These are phyloP conservation scores for Pogoniulus pusillus DNA, from an alignment of 2,797 vertebrate genomes.

Conservation along the genomic window DNA sequence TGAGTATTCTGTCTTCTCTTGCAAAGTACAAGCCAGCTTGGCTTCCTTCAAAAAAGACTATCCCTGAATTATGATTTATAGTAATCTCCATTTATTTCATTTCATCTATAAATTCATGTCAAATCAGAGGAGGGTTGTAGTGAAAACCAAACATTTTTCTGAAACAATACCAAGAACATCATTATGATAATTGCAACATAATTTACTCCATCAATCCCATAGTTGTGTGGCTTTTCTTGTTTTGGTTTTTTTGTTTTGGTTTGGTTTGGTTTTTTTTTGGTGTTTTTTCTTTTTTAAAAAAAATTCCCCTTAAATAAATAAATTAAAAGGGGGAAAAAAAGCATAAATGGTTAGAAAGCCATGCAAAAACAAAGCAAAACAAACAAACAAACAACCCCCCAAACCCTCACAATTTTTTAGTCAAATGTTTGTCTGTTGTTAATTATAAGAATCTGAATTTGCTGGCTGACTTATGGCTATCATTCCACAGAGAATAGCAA, in stretches of 20 bases:
- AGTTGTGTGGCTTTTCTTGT: conserved; percentile 9
- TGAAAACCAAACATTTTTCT: conserved; percentile 30
- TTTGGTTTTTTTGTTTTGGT: too few species aligned
- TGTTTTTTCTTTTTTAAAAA: too few species aligned
- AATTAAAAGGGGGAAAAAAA: not conserved
- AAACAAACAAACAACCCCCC: conserved; percentile 15
- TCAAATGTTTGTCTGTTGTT: conserved; percentile 51
- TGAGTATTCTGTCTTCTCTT: not conserved
- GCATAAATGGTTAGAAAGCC: conserved; percentile 39
- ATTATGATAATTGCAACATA: conserved; percentile 18
- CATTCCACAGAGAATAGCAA: conserved; percentile 45
- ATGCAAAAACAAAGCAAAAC: not conserved
- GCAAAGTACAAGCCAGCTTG: not conserved
- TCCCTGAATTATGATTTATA: not conserved
- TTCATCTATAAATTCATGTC: not conserved
- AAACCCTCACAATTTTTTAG: conserved; percentile 21
- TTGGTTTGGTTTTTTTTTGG: too few species aligned
- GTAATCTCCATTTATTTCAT: not conserved
- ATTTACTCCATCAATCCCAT: conserved; percentile 32
- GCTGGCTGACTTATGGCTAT: conserved; percentile 48
- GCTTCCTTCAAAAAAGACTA: not conserved
- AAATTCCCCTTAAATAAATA: too few species aligned
- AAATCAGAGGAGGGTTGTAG: not conserved
- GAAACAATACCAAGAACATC: not conserved
- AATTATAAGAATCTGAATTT: conserved; percentile 45